Base-by-base conservation (phyloP, 2,797 vertebrate genomes). In the Sebastes variabilis region DNA sequence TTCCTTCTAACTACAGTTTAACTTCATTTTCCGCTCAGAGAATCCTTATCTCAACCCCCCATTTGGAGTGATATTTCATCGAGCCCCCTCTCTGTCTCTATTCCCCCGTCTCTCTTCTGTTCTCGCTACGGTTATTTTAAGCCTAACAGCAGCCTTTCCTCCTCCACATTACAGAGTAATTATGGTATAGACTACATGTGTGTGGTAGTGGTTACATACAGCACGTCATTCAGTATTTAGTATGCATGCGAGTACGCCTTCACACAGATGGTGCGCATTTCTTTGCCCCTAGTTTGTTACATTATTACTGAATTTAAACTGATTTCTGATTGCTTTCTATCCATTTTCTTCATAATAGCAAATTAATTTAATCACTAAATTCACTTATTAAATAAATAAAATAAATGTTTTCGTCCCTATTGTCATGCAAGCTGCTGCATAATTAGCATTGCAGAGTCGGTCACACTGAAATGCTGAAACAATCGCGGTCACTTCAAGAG, bases 61-160 rank as follows among this genome's bases (percentile, higher is more conserved):
- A 34, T 76, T 80, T 46, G 58, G 32, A 76, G 81, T 55, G 62
- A 80, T 84, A 64, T 85, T 83, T 83, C 66, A 87, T n/a, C 61
- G 8, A 62, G 27, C 25, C 66, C 42, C 25, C 65, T 75, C 18
- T 72, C 68, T 20, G 29, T 30, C 27, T 68, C 42, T 58, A 24
- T 79, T 49, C 74, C 61, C 62, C 62, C 6, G 30, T 79, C 56
- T 73, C 56, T 73, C 67, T 61, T 54, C 56, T 79, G 46, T 77
- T 84, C 68, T 24, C 46, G 72, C 86, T 52, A 42, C 61, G 61
- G 89, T 88, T 94, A 94, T 93, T 94, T 92, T 89, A 71, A 87
- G 89, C 66, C 82, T 66, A 72, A 83, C 83, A 79, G 75, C 83
- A 83, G 75, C 75, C 72, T 68, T 70, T 68, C 82, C 81, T 86